A percentile compares a stretch with the other conserved stretches of the same genome.
phyloP scores from a whole-genome alignment of 2,797 vertebrate genomes.

The Psittacula derbiana region DNA sequence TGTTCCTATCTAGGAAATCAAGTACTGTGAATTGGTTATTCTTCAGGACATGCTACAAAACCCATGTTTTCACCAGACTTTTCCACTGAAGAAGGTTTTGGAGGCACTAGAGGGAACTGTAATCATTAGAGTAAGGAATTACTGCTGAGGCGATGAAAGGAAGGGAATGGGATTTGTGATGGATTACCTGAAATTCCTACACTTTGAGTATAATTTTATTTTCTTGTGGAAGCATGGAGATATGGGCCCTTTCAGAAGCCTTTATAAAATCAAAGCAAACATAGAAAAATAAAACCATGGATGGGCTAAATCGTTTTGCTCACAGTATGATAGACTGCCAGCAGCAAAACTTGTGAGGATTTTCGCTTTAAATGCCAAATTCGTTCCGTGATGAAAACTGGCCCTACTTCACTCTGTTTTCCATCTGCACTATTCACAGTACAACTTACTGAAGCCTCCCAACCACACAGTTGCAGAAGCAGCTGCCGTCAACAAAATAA shows the following conservation, averaged over 20 bases:
- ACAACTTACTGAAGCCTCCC: background rate
- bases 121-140: background rate
- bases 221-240: background rate
- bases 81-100: background rate
- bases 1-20: background rate
- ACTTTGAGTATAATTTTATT: background rate
- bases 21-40: background rate
- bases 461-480: background rate
- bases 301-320: background rate
- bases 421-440: background rate
- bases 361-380: background rate
- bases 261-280: background rate
- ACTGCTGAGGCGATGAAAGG: background rate
- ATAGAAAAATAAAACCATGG: background rate
- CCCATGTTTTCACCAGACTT: background rate
- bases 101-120: background rate
- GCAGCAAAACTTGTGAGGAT: background rate
- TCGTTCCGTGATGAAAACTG: background rate
- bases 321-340: background rate
- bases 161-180: background rate
- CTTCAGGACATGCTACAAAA: background rate
- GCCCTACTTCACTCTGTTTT: background rate
- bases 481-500: background rate
- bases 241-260: rapidly evolving
- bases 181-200: background rate